These are phyloP conservation scores for Nomada goodeniana DNA, from an alignment of 2,888 invertebrate genomes.

Conservation along the genomic window DNA sequence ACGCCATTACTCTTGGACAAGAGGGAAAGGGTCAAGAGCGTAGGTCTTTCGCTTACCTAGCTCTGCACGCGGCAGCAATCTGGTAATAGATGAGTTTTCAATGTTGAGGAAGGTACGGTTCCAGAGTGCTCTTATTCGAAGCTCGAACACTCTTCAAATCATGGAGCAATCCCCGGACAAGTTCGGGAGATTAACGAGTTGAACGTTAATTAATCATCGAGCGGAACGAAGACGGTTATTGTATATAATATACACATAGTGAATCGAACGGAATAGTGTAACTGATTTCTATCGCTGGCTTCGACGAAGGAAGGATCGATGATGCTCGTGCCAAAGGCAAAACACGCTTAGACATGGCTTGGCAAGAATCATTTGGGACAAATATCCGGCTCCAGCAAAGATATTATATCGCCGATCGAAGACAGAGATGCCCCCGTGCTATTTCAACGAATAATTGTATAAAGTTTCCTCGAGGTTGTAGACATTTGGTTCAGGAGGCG, in stretches of 20 bases:
- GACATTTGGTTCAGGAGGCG: no score
- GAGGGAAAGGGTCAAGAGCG: slow-evolving; percentile 3
- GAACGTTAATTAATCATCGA: not conserved
- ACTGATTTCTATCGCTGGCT: not conserved
- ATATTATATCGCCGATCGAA: no score
- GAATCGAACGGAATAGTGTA: not conserved
- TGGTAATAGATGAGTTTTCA: slow-evolving; percentile 21
- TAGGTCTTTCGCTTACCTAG: not conserved
- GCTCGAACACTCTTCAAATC: not conserved
- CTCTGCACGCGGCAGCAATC: slow-evolving; percentile 2
- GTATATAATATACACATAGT: not conserved
- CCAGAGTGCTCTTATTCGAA: not conserved
- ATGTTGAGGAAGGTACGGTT: slow-evolving; percentile 6
- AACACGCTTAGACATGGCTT: not conserved
- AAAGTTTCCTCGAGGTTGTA: no score
- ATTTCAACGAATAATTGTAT: no score
- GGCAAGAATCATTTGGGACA: no score
- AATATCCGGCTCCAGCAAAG: no score
- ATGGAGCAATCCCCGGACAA: no score
- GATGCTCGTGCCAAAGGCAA: slow-evolving; percentile 28
- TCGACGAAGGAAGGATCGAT: not conserved
- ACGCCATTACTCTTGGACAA: slow-evolving; percentile 18
- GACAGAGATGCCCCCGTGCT: no score
- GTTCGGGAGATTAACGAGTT: no score
- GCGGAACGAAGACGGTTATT: not conserved